Conservation (phyloP, 2,888 invertebrate species). For the Amblyjoppa fuscipennis region DNA sequence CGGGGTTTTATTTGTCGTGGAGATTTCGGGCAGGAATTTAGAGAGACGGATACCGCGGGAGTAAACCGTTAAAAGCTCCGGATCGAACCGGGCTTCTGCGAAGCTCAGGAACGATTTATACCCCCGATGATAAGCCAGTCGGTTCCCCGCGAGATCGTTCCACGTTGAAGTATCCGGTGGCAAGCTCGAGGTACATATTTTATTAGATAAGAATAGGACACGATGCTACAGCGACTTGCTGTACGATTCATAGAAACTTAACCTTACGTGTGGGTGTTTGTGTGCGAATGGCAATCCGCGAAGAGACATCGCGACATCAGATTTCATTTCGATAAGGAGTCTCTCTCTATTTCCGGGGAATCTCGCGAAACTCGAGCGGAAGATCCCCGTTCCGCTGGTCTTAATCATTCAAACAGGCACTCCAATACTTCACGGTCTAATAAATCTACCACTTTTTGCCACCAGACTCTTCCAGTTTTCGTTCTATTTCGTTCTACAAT, state of each 20-base stretch:
- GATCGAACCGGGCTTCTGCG: conserved; percentile 49
- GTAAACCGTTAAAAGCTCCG: conserved; percentile 55
- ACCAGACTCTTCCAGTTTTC: not conserved
- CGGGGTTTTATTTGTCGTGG: conserved; percentile 37
- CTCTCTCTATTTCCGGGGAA: conserved; percentile 40
- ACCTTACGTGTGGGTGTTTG: not conserved
- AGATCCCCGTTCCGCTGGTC: conserved; percentile 30
- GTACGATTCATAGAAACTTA: not conserved
- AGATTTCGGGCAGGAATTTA: conserved; percentile 27
- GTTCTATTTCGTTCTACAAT: not conserved
- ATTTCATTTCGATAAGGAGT: conserved; percentile 71
- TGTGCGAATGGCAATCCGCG: conserved; percentile 45
- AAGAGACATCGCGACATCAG: conserved; percentile 66
- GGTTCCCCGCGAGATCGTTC: conserved; percentile 40
- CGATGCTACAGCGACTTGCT: conserved; percentile 37
- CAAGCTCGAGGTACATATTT: conserved; percentile 55
- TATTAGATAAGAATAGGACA: conserved; percentile 59
- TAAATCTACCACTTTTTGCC: not conserved
- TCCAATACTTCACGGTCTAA: conserved; percentile 18
- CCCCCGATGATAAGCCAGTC: conserved; percentile 54
- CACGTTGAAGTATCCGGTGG: conserved; percentile 31
- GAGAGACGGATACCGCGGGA: conserved; percentile 7
- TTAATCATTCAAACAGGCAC: conserved; percentile 33
- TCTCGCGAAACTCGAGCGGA: conserved; percentile 36
- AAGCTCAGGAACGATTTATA: conserved; percentile 59